Percentiles rank a stretch among this genome's conserved stretches.
Evolutionary conservation across 37 sponge, comb jelly and placozoan genomes (phyloP).

Genomic region (Mnemiopsis leidyi): DNA sequence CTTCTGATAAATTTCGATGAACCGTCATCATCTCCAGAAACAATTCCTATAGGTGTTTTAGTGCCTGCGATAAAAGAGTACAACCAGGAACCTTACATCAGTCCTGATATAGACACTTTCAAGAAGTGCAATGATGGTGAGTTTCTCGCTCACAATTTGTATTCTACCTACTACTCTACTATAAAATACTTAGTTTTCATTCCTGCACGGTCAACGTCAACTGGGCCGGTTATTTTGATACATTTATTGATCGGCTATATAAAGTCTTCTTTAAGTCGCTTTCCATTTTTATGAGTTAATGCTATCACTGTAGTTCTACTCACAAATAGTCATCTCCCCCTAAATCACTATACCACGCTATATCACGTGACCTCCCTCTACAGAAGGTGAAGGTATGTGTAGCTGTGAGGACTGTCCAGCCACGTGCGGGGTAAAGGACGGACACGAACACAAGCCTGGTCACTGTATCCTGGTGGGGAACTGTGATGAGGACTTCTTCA

Average conservation of each 20-base stretch:
- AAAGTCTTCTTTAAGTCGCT: too few relatives aligned
- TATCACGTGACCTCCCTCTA: background rate
- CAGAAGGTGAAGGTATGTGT: background rate
- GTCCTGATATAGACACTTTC: background rate
- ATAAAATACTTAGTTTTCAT: too few relatives aligned
- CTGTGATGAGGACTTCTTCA: background rate
- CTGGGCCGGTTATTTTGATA: too few relatives aligned
- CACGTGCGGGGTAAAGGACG: background rate
- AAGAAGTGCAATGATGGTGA: background rate
- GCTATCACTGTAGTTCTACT: too few relatives aligned
- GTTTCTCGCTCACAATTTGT: background rate
- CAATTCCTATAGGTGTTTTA: background rate
- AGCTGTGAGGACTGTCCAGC: slow-evolving; percentile 22
- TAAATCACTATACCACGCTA: too few relatives aligned
- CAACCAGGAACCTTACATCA: background rate
- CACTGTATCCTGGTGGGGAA: background rate
- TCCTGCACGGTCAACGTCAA: too few relatives aligned
- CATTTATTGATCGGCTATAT: too few relatives aligned
- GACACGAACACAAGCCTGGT: background rate
- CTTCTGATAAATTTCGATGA: too few relatives aligned
- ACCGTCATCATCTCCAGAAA: too few relatives aligned
- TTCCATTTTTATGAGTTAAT: too few relatives aligned
- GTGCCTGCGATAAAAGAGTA: background rate
- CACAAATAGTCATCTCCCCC: too few relatives aligned
- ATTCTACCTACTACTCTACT: background rate